These are phyloP conservation scores for Acrossocheilus wenchowensis DNA, from an alignment of 2,797 vertebrate genomes.

Conservation along the genomic window DNA sequence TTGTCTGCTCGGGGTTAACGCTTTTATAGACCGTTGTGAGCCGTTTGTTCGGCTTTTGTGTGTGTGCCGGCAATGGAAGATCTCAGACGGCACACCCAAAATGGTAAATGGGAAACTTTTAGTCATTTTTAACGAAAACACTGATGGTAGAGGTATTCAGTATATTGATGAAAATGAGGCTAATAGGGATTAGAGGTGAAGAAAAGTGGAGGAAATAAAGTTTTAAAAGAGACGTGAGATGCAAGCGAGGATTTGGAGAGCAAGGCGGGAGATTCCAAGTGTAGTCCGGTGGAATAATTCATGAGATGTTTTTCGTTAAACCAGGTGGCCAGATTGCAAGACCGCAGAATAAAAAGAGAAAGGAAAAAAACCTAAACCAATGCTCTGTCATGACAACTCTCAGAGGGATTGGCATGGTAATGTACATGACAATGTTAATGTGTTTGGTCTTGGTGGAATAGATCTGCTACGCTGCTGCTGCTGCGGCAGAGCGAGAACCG, in stretches of 20 bases:
- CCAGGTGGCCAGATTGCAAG: neutral
- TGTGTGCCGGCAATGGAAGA: neutral
- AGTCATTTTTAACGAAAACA: neutral
- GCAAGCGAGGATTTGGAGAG: neutral
- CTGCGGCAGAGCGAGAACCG: too few species aligned
- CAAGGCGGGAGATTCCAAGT: neutral
- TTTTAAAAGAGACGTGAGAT: neutral
- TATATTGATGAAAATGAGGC: neutral
- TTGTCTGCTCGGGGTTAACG: constrained; percentile 25
- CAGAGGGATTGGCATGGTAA: too few species aligned
- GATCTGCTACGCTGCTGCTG: too few species aligned
- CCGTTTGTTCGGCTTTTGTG: neutral
- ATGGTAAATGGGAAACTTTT: neutral
- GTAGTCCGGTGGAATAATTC: constrained; percentile 16
- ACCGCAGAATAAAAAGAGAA: neutral
- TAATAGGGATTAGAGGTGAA: constrained; percentile 4
- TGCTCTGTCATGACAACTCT: neutral
- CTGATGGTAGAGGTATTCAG: neutral
- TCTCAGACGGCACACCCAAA: constrained; percentile 5
- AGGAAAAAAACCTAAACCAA: neutral
- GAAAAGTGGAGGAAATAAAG: constrained; percentile 20
- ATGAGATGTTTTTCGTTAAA: constrained; percentile 1
- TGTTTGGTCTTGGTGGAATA: too few species aligned
- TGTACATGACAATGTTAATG: too few species aligned
- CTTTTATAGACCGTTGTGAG: constrained; percentile 31